These are phyloP conservation scores for Henricia sp. DNA, from an alignment of 53 echinoderm and acorn worm genomes.

Conservation along the genomic window DNA sequence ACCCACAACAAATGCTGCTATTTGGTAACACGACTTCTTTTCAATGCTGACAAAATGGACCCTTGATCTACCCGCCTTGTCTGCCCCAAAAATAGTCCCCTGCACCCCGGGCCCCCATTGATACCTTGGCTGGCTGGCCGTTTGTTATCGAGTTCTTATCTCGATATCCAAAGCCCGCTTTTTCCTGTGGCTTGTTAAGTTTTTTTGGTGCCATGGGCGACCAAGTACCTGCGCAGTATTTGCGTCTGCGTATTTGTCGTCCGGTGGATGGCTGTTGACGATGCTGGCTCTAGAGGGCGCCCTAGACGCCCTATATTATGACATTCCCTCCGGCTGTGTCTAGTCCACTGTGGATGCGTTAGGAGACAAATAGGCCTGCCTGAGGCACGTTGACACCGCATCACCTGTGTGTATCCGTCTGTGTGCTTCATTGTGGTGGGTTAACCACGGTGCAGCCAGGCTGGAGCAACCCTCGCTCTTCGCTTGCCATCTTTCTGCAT, in stretches of 20 bases:
- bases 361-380: constrained; percentile 21
- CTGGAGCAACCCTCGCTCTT: constrained; percentile 7
- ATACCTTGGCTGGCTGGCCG: constrained; percentile 6
- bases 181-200: background rate
- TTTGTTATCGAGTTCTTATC: constrained; percentile 12
- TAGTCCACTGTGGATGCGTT: constrained; percentile 1
- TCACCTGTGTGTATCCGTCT: constrained; percentile 30
- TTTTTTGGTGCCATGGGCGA: background rate
- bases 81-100: constrained; percentile 36
- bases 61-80: constrained; percentile 40
- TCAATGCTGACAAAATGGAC: constrained; percentile 11
- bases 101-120: constrained; percentile 12
- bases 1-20: background rate
- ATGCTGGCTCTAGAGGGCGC: constrained; percentile 46
- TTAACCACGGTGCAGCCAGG: constrained; percentile 23
- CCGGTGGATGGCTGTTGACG: background rate
- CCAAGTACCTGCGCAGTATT: background rate
- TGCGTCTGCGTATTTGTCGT: background rate
- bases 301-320: constrained; percentile 16
- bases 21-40: constrained; percentile 24
- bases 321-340: background rate
- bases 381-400: constrained; percentile 32
- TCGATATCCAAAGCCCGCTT: background rate
- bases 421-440: constrained; percentile 46
- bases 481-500: background rate